Evolutionary conservation across 1,140 invertebrate genomes (phyloP), one percentile per base, ranked within the genome.

Genomic region (Dolichoris vasculosae): DNA sequence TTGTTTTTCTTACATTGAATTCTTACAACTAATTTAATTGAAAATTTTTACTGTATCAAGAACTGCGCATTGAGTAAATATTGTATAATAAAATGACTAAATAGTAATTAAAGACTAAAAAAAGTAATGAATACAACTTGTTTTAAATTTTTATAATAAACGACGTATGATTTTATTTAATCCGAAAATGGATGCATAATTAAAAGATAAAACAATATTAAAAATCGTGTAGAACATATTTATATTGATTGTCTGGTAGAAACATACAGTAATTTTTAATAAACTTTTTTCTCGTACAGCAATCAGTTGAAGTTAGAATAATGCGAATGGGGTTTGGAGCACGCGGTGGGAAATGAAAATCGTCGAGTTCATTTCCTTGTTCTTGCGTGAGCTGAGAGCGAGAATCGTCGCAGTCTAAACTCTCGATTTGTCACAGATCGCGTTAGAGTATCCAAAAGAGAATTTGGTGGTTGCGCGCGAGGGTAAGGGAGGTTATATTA

Each of bases 311-410:
- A 38, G 69, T 77, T 38, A 30, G n/a, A 32, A 51, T 17, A n/a
- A 43, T 30, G 46, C 26, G 51, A 59, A 59, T 78, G 32, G 46
- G 76, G 46, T 78, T 30, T 40, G 64, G 2, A n/a, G 40, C 40
- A 48, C 77, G 30, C 30, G 4, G 32, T 55, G 43, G 84, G 84
- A 85, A 85, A 85, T 85, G 84, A 67, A 85, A 85, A 82, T 85
- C 79, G 79, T 51, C 79, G 51, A 85, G 84, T 85, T 85, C 84
- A 82, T 85, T 85, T 85, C 84, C 84, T 82, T 85, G 84, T 82
- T 82, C 79, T 77, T 81, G 84, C 79, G 78, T 85, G 83, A 85
- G 79, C 69, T 51, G 79, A 43, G 59, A 82, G 71, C 78, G 4
- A 76, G 59, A 85, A 59, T 76, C 71, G 55, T 64, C 55, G 15